phyloP scores from a whole-genome alignment of 2,797 vertebrate genomes.

The Tenualosa thibaudeaui region DNA sequence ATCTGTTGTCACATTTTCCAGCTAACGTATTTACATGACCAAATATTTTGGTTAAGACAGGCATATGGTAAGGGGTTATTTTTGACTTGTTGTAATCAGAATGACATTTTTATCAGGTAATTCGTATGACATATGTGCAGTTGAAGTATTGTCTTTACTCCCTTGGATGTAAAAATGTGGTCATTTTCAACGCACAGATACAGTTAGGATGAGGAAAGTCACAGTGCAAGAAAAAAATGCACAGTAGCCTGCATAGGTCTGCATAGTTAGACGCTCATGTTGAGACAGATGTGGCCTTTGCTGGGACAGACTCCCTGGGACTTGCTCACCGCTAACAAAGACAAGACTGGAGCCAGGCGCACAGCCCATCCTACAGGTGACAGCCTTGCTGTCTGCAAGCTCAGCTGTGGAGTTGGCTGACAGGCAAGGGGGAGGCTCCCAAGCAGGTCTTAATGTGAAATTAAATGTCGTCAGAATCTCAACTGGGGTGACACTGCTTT shows the following conservation, averaged over 20 bases:
- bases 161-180: too few relatives aligned
- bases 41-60: too few relatives aligned
- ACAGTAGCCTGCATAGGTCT: slow-evolving; percentile 7
- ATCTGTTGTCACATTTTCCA: too few relatives aligned
- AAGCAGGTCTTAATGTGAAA: slow-evolving; percentile 56
- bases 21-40: too few relatives aligned
- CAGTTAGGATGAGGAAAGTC: background rate
- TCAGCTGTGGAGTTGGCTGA: slow-evolving; percentile 39
- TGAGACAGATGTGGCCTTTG: slow-evolving; percentile 52
- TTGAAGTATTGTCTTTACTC: too few relatives aligned
- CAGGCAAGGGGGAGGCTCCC: slow-evolving; percentile 36
- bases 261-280: slow-evolving; percentile 27
- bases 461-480: slow-evolving; percentile 55
- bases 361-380: slow-evolving; percentile 42
- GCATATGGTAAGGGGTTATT: too few relatives aligned
- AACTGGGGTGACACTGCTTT: slow-evolving; percentile 56
- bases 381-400: slow-evolving; percentile 40
- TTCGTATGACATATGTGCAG: too few relatives aligned
- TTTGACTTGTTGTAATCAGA: too few relatives aligned
- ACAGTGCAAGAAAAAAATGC: background rate
- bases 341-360: slow-evolving; percentile 46
- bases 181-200: background rate
- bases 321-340: slow-evolving; percentile 45
- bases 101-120: too few relatives aligned
- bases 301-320: slow-evolving; percentile 47